phyloP scores from a whole-genome alignment of 2,797 vertebrate species.

The Artibeus lituratus region DNA sequence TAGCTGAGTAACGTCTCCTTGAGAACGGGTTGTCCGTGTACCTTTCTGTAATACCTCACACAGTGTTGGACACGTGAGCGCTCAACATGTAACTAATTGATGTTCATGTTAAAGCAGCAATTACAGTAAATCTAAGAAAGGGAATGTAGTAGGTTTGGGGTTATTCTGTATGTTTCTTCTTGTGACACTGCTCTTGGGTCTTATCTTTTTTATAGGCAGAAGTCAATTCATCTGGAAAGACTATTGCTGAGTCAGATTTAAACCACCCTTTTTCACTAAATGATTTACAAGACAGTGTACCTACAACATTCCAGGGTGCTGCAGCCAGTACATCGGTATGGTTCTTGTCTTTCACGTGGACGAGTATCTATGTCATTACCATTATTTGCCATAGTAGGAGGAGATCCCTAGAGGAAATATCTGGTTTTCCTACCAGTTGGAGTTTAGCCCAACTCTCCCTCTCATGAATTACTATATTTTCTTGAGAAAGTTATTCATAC shows the following conservation, averaged over 20 bases:
- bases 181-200: slow-evolving; percentile 30
- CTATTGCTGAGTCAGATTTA: slow-evolving; percentile 73
- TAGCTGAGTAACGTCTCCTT: neutral
- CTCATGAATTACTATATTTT: neutral
- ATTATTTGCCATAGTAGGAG: slow-evolving; percentile 13
- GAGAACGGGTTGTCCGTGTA: neutral
- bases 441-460: neutral
- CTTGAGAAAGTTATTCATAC: slow-evolving; percentile 14
- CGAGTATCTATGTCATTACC: neutral
- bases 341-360: neutral
- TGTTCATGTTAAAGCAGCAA: neutral
- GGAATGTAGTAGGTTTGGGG: neutral
- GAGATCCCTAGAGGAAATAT: neutral
- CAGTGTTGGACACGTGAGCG: neutral
- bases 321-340: slow-evolving; percentile 72
- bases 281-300: slow-evolving; percentile 78
- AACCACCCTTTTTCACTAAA: slow-evolving; percentile 63
- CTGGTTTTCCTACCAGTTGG: neutral
- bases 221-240: slow-evolving; percentile 81
- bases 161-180: neutral
- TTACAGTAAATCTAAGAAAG: neutral
- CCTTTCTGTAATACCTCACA: neutral
- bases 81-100: neutral
- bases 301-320: slow-evolving; percentile 75
- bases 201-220: slow-evolving; percentile 80